Evolutionary conservation across 2,113 vertebrate genomes (phyloP).

Genomic region (Seriola dumerili): DNA sequence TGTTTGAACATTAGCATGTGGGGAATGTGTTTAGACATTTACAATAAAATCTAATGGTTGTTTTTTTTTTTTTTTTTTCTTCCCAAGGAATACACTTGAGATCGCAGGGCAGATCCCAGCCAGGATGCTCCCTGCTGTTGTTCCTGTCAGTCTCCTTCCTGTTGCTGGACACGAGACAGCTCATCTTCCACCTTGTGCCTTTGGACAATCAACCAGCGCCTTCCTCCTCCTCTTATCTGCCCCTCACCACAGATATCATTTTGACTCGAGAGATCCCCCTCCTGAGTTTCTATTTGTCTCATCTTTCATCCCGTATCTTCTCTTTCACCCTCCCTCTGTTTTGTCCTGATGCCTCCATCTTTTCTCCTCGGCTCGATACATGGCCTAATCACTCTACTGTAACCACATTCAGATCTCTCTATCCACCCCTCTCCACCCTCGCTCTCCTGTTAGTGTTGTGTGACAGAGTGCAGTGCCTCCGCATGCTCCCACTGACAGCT

Average conservation of each 20-base stretch:
- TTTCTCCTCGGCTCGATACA: conserved; percentile 21
- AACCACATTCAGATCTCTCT: conserved; percentile 62
- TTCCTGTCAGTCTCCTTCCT: conserved; percentile 11
- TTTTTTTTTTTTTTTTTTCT: conserved; percentile 1
- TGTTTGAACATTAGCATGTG: conserved; percentile 6
- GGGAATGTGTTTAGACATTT: not conserved
- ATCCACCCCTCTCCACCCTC: conserved; percentile 42
- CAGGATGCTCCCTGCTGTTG: conserved; percentile 9
- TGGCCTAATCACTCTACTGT: conserved; percentile 62
- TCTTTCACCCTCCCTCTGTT: conserved; percentile 21
- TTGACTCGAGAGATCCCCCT: conserved; percentile 37
- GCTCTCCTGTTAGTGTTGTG: conserved; percentile 56
- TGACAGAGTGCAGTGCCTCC: conserved; percentile 67
- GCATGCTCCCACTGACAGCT: conserved; percentile 76
- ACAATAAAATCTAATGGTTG: conserved; percentile 7
- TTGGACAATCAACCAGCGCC: conserved; percentile 15
- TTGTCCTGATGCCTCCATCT: conserved; percentile 1
- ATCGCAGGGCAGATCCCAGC: conserved; percentile 8
- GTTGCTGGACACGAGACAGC: conserved; percentile 3
- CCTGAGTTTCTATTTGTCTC: conserved; percentile 49
- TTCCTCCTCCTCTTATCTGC: conserved; percentile 24
- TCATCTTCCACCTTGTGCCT: conserved; percentile 31
- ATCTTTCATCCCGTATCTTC: conserved; percentile 39
- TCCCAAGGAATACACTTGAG: not conserved
- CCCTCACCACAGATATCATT: conserved; percentile 47